Conservation (phyloP, 1,140 invertebrate genomes). For the Drosophila pruinosa region DNA sequence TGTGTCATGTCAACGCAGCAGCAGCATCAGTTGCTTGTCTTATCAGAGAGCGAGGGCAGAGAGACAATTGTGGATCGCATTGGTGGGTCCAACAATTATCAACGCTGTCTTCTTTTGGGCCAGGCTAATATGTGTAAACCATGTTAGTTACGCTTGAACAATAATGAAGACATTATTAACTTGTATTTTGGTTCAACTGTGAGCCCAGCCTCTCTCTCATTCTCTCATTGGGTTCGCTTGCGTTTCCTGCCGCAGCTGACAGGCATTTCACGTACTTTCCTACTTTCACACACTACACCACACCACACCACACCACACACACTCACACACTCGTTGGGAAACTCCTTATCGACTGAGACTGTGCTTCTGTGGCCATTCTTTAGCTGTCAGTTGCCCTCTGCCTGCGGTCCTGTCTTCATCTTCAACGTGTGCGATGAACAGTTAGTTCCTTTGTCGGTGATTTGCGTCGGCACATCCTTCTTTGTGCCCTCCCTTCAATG, state of each 20-base stretch:
- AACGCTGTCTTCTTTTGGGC: conserved; percentile 45
- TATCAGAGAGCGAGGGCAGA: conserved; percentile 43
- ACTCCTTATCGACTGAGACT: conserved; percentile 53
- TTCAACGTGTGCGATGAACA: conserved; percentile 77
- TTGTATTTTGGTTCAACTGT: conserved; percentile 56
- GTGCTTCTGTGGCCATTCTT: conserved; percentile 64
- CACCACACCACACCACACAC: not conserved
- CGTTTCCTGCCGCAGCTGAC: conserved; percentile 76
- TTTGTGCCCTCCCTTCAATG: conserved; percentile 37
- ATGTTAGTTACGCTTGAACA: conserved; percentile 81
- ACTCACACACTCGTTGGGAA: not conserved
- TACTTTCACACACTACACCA: conserved; percentile 34
- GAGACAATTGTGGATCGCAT: conserved; percentile 28
- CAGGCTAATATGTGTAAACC: conserved; percentile 82
- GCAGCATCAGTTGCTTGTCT: conserved; percentile 41
- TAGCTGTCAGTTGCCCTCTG: conserved; percentile 71
- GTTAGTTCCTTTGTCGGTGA: conserved; percentile 77
- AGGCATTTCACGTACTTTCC: conserved; percentile 68
- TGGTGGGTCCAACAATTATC: conserved; percentile 66
- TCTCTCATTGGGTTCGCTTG: conserved; percentile 8
- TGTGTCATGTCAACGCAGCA: conserved; percentile 65
- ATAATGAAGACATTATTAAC: conserved; percentile 83
- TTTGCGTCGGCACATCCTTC: conserved; percentile 69
- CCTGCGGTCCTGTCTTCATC: conserved; percentile 59
- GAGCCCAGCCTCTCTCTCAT: conserved; percentile 3